Evolutionary conservation across 2,888 invertebrate species (phyloP), one percentile per base, ranked within the genome.

Genomic region (Melanostoma mellinum): DNA sequence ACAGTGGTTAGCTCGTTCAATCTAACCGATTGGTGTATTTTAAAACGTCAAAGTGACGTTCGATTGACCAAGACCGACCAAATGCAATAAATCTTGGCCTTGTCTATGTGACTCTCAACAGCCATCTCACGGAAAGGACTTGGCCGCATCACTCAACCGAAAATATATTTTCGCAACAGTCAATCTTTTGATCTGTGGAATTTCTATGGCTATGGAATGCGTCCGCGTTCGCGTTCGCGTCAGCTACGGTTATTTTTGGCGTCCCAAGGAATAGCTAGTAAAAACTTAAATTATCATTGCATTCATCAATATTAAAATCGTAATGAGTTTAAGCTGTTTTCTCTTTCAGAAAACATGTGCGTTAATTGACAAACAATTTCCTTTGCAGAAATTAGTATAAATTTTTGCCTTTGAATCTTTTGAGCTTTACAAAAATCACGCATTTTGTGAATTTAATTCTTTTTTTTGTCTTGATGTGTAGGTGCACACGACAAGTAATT

Each of bases 131-230:
- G 20, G 30, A 10, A 5, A 46, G 46, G n/a, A 56, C 58, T 33
- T 10, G 6, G 30, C 35, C 53, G 38, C 55, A 55, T 48, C 63
- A 56, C 40, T 63, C 53, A 73, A 36, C 53, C 10, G 33, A 32
- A 6, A 35, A 42, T 60, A 61, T 72, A 8, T 40, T 33, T 20
- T 38, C 38, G 46, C 3, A n/a, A 56, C 4, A 38, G 42, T 38
- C 38, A 73, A 56, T 46, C 63, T 55, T 63, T 55, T 73, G 73
- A 73, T 73, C 63, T 73, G 46, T 65, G 63, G 63, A 73, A 73
- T 48, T 46, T 30, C 9, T n/a, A 20, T 55, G 36, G 30, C 53
- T 42, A 35, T 48, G 63, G 40, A 73, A 65, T 56, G 53, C 55
- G 60, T 20, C 20, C 20, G 20, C 20, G 20, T 20, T 20, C 20